phyloP scores from a whole-genome alignment of 2,888 invertebrate genomes.

The Ethmia dodecea region DNA sequence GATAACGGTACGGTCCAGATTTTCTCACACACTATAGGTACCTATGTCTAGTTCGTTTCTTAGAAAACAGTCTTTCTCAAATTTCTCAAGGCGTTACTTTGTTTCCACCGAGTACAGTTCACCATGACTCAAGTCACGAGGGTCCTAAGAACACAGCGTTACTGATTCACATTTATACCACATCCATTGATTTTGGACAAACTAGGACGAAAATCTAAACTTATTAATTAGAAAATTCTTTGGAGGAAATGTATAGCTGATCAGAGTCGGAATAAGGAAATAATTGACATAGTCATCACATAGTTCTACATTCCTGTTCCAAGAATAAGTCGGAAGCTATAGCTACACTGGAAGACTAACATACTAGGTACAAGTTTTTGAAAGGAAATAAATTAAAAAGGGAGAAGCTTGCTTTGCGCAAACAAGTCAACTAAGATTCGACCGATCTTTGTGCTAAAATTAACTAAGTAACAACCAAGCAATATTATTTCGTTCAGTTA shows the following conservation, averaged over 20 bases:
- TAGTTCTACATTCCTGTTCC: constrained; percentile 67
- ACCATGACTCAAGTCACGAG: constrained; percentile 27
- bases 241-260: constrained; percentile 41
- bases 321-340: constrained; percentile 61
- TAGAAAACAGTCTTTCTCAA: too few species aligned
- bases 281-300: constrained; percentile 78
- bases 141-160: constrained; percentile 64
- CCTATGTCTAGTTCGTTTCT: too few species aligned
- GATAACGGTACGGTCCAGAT: too few species aligned
- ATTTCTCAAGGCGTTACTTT: too few species aligned
- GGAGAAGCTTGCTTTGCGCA: constrained; percentile 56
- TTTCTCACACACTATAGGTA: too few species aligned
- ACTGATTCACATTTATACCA: constrained; percentile 69
- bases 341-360: constrained; percentile 70
- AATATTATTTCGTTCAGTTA: constrained; percentile 43
- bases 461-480: constrained; percentile 47
- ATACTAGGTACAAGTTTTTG: constrained; percentile 43
- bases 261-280: constrained; percentile 62
- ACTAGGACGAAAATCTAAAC: constrained; percentile 60
- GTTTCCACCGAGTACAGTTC: background rate
- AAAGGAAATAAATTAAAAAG: constrained; percentile 32
- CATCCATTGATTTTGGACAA: constrained; percentile 62
- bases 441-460: constrained; percentile 47
- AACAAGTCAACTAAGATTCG: constrained; percentile 35
- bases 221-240: constrained; percentile 39